Percentiles rank a stretch among this genome's conserved stretches.
Evolutionary conservation across 2,113 vertebrate genomes (phyloP).

Genomic region (Nerophis lumbriciformis): DNA sequence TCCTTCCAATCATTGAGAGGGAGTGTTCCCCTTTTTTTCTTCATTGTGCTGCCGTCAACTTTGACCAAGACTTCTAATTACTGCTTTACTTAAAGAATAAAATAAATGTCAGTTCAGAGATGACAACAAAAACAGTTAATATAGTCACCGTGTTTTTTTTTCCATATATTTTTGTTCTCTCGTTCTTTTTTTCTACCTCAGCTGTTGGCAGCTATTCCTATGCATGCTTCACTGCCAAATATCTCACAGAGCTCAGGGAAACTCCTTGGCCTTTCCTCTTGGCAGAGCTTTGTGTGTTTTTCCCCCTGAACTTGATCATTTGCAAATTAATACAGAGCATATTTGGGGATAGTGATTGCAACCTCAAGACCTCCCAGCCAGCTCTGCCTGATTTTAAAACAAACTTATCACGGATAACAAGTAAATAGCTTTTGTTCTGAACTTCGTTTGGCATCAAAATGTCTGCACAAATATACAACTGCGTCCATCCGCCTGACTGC

Average conservation of each 20-base stretch:
- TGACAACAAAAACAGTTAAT: constrained; percentile 22
- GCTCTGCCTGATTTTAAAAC: background rate
- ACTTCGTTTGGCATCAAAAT: too few species aligned
- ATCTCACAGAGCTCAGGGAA: constrained; percentile 37
- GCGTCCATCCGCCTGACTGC: too few species aligned
- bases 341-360: background rate
- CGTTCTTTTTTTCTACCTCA: constrained; percentile 20
- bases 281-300: constrained; percentile 18
- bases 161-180: too few species aligned
- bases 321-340: constrained; percentile 12
- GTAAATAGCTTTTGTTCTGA: background rate
- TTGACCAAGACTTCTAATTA: constrained; percentile 4
- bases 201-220: constrained; percentile 28
- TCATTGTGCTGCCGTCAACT: constrained; percentile 20
- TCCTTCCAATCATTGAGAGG: constrained; percentile 6
- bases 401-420: background rate
- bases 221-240: constrained; percentile 29
- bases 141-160: too few species aligned
- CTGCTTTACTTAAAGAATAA: constrained; percentile 10
- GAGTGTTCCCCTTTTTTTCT: constrained; percentile 1
- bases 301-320: constrained; percentile 22
- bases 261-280: constrained; percentile 23
- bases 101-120: constrained; percentile 9
- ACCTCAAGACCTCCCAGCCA: background rate
- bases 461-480: too few species aligned